Base-by-base conservation (phyloP, 2,888 invertebrate genomes). In the Heteromyza rotundicornis region DNA sequence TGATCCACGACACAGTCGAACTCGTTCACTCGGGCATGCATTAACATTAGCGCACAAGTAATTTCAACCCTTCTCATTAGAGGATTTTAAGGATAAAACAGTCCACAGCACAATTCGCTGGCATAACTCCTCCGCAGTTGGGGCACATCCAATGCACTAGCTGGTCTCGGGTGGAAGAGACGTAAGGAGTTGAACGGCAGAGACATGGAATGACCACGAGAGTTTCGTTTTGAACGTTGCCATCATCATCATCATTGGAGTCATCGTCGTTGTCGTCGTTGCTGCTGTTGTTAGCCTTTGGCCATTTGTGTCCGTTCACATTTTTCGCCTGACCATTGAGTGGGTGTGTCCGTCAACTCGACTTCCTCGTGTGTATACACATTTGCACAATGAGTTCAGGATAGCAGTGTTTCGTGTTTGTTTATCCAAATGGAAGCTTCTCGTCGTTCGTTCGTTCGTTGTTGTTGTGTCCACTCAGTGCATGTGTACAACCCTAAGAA, bases 41-140 rank as follows among this genome's bases (percentile, higher is more conserved):
- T 52, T 44, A 36, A 47, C 60, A 60, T 62, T 58, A 58, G 60
- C 57, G 59, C 35, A 23, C 32, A 54, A 59, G 62, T 55, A 70
- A 73, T 70, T 74, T 70, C 76, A 77, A 78, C 77, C 77, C 79
- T 79, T 76, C 78, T 80, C 78, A 77, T 80, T 79, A 79, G 70
- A 75, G 79, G 80, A 79, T 77, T 79, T 75, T 67, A 75, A 74
- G 74, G 74, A 76, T 76, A 71, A 75, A 76, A 64, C 71, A 66
- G 72, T 73, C 68, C 60, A 70, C 77, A n/a, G n/a, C n/a, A 50
- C 66, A 69, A 74, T 75, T 66, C 68, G 74, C 68, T 72, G 76
- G 10, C 40, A 40, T 40, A 32, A n/a, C n/a, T n/a, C n/a, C n/a
- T n/a, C n/a, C n/a, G n/a, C n/a, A n/a, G n/a, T n/a, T n/a, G n/a